phyloP scores from a whole-genome alignment of 2,888 invertebrate species.

The Octonoba sinensis region DNA sequence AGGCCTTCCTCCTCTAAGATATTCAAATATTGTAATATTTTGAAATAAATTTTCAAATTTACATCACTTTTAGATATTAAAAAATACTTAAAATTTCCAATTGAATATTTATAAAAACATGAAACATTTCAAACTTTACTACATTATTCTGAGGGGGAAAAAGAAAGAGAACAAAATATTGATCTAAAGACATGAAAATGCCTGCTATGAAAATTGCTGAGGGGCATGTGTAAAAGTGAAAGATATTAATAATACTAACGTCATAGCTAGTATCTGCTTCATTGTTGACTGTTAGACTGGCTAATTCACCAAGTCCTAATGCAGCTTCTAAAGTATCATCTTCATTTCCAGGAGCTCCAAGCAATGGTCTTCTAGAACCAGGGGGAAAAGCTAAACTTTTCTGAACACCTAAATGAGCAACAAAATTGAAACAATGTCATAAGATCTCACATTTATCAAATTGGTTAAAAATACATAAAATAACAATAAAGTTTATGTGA shows the following conservation, averaged over 20 bases:
- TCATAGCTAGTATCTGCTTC: conserved; percentile 94
- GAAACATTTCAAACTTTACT: too few species aligned
- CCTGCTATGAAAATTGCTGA: too few species aligned
- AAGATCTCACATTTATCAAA: not conserved
- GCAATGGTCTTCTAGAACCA: conserved; percentile 58
- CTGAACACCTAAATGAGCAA: conserved; percentile 49
- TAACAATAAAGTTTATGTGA: not conserved
- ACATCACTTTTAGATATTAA: too few species aligned
- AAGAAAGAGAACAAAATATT: too few species aligned
- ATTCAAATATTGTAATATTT: too few species aligned
- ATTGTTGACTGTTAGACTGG: conserved; percentile 96
- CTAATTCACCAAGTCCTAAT: conserved; percentile 94
- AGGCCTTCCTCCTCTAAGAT: too few species aligned
- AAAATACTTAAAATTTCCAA: too few species aligned
- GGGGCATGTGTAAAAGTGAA: too few species aligned
- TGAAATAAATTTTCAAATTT: too few species aligned
- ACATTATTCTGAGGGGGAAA: too few species aligned
- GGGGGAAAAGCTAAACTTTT: conserved; percentile 56
- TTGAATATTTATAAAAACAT: too few species aligned
- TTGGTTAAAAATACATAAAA: not conserved
- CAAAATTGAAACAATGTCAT: not conserved
- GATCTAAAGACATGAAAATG: too few species aligned
- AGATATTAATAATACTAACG: conserved; percentile 72
- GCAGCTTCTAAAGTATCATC: conserved; percentile 95
- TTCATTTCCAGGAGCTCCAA: conserved; percentile 88